Evolutionary conservation across 2,888 invertebrate genomes (phyloP), one percentile per base, ranked within the genome.

Genomic region (Onchidella celtica): DNA sequence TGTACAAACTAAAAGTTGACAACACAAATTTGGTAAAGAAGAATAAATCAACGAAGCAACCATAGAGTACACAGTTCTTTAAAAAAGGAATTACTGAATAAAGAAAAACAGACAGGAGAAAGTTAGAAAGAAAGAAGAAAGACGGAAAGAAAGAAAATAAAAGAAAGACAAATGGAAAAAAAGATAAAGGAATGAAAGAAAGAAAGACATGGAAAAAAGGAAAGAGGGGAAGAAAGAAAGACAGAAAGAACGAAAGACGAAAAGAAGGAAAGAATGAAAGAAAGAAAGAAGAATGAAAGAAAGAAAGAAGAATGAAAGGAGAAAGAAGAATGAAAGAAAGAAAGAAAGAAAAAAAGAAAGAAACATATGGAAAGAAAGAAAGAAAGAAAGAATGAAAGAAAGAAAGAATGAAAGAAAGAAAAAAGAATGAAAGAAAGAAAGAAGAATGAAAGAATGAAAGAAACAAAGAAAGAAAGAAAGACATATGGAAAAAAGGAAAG

Each of bases 191-290:
- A 27, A n/a, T 29, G n/a, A 9, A 72, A 32, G 3, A 72, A 17
- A 55, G 27, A 69, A 2, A 36, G 47, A 17, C 17, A 3, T 29
- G 24, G 9, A 24, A 24, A 47, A 47, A 3, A 4, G 6, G 27
- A 29, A 21, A 63, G 75, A 75, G 11, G 32, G 29, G 24, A 36
- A 36, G 59, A 36, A 24, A 63, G 63, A 61, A 32, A 24, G 21
- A 34, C 14, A 75, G 11, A 55, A 36, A 75, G 55, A 72, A 38
- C 6, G 72, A 55, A 38, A 47, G 72, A 24, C n/a, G 38, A n/a
- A 63, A n/a, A 34, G 36, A 36, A 32, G 61, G 70, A 29, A 38
- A 61, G 32, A 40, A 29, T n/a, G 63, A 79, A 38, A 47, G 61
- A 63, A 72, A 79, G 72, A 38, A 59, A n/a, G n/a, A n/a, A n/a